Percentiles rank a stretch among this genome's conserved stretches.
phyloP scores from a whole-genome alignment of 2,113 vertebrate genomes.

The Scortum barcoo region DNA sequence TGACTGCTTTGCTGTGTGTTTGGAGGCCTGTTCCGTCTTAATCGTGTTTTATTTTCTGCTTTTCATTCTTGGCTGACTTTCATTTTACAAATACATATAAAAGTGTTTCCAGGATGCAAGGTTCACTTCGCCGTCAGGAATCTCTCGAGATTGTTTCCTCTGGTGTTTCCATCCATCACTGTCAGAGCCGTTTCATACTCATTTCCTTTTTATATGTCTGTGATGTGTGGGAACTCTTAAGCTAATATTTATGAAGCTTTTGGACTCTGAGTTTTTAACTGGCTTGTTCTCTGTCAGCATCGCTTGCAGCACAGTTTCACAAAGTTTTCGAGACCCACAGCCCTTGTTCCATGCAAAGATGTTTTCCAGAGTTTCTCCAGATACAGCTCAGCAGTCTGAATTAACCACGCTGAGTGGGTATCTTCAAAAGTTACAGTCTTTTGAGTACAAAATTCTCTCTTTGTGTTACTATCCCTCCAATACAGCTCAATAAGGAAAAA shows the following conservation, averaged over 20 bases:
- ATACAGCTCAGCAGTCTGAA: background rate
- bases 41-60: background rate
- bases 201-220: background rate
- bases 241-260: constrained; percentile 14
- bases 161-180: constrained; percentile 5
- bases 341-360: background rate
- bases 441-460: background rate
- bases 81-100: background rate
- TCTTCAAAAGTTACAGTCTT: background rate
- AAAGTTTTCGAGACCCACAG: background rate
- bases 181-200: constrained; percentile 6
- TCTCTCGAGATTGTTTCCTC: background rate
- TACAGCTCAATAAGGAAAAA: background rate
- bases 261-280: background rate
- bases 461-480: background rate
- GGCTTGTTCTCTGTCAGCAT: background rate
- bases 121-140: background rate
- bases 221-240: background rate
- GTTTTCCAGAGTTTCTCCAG: background rate
- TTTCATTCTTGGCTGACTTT: background rate
- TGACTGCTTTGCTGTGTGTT: background rate
- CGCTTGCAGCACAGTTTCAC: background rate
- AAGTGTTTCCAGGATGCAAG: background rate
- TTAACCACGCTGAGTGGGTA: background rate
- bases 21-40: background rate